Evolutionary conservation across 2,797 vertebrate genomes (phyloP).

Genomic region (Australoheros facetus): DNA sequence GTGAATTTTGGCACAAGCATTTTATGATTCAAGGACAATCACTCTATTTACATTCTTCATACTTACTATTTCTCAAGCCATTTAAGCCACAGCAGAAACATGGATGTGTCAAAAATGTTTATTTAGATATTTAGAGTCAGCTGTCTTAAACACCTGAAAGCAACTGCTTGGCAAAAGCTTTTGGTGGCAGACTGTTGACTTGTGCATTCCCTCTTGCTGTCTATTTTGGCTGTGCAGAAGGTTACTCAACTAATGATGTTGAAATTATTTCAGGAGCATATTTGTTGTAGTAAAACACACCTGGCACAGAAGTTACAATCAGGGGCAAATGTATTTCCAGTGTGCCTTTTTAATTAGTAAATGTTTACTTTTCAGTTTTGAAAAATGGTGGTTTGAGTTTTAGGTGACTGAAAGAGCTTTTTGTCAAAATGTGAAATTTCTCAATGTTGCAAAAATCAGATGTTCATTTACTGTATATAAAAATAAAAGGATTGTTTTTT

Average conservation of each 20-base stretch:
- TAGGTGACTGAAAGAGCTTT: not conserved
- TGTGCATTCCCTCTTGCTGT: constrained; percentile 36
- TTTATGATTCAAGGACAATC: constrained; percentile 48
- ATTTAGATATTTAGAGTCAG: constrained; percentile 60
- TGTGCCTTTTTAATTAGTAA: constrained; percentile 4
- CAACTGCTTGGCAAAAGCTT: constrained; percentile 26
- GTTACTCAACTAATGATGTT: constrained; percentile 36
- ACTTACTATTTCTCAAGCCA: constrained; percentile 40
- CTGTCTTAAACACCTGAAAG: constrained; percentile 54
- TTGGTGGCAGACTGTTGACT: constrained; percentile 31
- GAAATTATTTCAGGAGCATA: constrained; percentile 38
- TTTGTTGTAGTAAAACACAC: constrained; percentile 47
- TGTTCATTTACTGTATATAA: constrained; percentile 2
- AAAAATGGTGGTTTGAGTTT: not conserved
- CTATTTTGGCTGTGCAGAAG: constrained; percentile 48
- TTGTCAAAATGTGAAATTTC: not conserved
- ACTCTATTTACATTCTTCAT: constrained; percentile 64
- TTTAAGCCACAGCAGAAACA: constrained; percentile 48
- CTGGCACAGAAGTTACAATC: constrained; percentile 21
- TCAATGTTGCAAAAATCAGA: constrained; percentile 2
- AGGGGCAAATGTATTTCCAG: constrained; percentile 2
- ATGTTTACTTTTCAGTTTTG: constrained; percentile 4
- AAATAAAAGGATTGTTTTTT: constrained; percentile 8
- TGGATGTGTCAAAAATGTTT: constrained; percentile 56
- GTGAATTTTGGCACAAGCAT: constrained; percentile 28